A percentile compares a stretch with the other conserved stretches of the same genome.
Conservation (phyloP, 2,113 vertebrate species). For the Ceratotherium simum region DNA sequence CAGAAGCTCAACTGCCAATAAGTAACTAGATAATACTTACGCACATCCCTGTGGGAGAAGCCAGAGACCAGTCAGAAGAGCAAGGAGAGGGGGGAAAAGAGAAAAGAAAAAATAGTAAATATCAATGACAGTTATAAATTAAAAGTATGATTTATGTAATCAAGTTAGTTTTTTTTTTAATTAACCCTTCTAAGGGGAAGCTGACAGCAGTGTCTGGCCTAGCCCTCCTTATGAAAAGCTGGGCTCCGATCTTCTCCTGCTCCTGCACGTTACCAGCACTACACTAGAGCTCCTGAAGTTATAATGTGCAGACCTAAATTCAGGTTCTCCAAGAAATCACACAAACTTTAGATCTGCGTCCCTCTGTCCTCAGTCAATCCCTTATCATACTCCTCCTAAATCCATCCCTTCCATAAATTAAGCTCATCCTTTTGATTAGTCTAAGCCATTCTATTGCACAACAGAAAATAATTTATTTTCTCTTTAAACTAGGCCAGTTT, state of each 20-base stretch:
- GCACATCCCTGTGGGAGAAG: slow-evolving; percentile 93
- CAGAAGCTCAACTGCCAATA: not conserved
- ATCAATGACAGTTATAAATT: slow-evolving; percentile 67
- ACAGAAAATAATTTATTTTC: slow-evolving; percentile 80
- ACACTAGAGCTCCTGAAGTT: slow-evolving; percentile 74
- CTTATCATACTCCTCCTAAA: slow-evolving; percentile 81
- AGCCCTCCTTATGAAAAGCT: slow-evolving; percentile 76
- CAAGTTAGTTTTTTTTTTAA: slow-evolving; percentile 67
- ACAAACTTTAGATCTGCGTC: slow-evolving; percentile 83
- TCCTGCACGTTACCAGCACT: slow-evolving; percentile 70
- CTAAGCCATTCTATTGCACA: slow-evolving; percentile 75
- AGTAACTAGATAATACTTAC: slow-evolving; percentile 90
- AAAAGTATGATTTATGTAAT: slow-evolving; percentile 70
- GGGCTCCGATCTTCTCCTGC: slow-evolving; percentile 69
- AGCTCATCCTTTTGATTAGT: slow-evolving; percentile 68
- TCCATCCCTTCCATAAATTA: slow-evolving; percentile 82
- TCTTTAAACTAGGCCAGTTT: slow-evolving; percentile 80
- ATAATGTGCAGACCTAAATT: slow-evolving; percentile 82
- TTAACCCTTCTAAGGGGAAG: slow-evolving; percentile 76
- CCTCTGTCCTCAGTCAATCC: slow-evolving; percentile 80
- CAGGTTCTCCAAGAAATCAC: slow-evolving; percentile 84
- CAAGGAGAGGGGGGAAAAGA: slow-evolving; percentile 75
- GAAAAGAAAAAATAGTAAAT: slow-evolving; percentile 77
- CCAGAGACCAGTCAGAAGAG: slow-evolving; percentile 70
- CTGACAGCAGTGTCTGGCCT: slow-evolving; percentile 76